Evolutionary conservation across 2,888 invertebrate species (phyloP).

Genomic region (Meiosimyza decipiens): DNA sequence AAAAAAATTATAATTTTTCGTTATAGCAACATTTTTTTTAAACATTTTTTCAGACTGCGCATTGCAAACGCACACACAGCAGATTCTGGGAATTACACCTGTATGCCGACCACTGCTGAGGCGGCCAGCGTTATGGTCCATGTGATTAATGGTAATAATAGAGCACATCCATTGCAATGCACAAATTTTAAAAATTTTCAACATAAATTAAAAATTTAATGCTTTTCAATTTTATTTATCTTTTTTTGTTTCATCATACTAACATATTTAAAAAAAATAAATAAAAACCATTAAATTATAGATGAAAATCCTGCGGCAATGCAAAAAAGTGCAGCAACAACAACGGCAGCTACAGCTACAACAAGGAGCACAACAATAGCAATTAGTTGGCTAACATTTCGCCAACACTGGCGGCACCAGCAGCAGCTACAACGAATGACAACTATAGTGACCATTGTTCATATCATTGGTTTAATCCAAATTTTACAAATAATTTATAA

Average conservation of each 20-base stretch:
- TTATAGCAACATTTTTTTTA: too few relatives aligned
- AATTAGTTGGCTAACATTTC: slow-evolving; percentile 1
- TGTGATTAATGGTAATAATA: slow-evolving; percentile 83
- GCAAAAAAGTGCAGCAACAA: slow-evolving; percentile 56
- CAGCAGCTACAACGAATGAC: slow-evolving; percentile 13
- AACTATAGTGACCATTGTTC: slow-evolving; percentile 33
- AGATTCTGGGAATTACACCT: slow-evolving; percentile 91
- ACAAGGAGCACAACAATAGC: neutral
- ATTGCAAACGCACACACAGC: slow-evolving; percentile 79
- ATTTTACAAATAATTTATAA: slow-evolving; percentile 22
- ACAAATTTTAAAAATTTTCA: slow-evolving; percentile 27
- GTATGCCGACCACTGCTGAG: slow-evolving; percentile 86
- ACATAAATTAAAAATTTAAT: slow-evolving; percentile 20
- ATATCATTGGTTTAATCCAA: slow-evolving; percentile 42
- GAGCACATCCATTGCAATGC: slow-evolving; percentile 5
- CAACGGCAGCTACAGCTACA: neutral
- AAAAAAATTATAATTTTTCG: too few relatives aligned
- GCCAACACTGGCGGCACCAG: slow-evolving; percentile 32
- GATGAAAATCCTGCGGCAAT: slow-evolving; percentile 64
- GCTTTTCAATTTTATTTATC: slow-evolving; percentile 9
- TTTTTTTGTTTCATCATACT: too few relatives aligned
- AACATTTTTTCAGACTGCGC: slow-evolving; percentile 69
- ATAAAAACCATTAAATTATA: slow-evolving; percentile 40
- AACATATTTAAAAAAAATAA: slow-evolving; percentile 1
- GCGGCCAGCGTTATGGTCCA: slow-evolving; percentile 87